Evolutionary conservation across 2,888 invertebrate species (phyloP), one percentile per base, ranked within the genome.

Genomic region (Tetropium fuscum): DNA sequence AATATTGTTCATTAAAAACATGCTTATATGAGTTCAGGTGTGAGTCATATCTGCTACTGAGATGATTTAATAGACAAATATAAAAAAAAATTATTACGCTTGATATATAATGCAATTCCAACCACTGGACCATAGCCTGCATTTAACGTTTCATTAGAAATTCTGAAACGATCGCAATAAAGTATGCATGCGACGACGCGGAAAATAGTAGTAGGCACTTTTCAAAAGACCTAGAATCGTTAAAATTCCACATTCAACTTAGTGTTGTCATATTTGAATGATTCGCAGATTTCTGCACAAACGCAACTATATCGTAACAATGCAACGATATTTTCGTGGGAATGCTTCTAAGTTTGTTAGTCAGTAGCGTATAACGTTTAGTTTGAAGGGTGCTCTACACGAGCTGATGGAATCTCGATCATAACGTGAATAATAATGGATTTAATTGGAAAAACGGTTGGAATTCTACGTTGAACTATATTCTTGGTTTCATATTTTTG

Each of bases 131-230:
- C 60, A 54, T 61, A 59, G 44, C 53, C 51, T 32, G 27, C 30
- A 45, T 62, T 51, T 40, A 53, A 34, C 20, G 54, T 58, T 57
- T 43, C 55, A 54, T 51, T 45, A 34, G 34, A 44, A 45, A 45
- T 48, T 44, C 57, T 48, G 40, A 49, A 47, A 54, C 45, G 18
- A 40, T 53, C 47, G n/a, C 49, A 45, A 53, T 64, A 61, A 60
- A 61, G 41, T 53, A 59, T 32, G 44, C 49, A 53, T 41, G 56
- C 60, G 58, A 30, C 44, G 60, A 60, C 44, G 58, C 53, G 60
- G 60, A 61, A 61, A 60, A 64, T 54, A 38, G 41, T 44, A 40
- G 25, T 27, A 19, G 22, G 22, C 22, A 30, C 22, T 38, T 56
- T 58, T 55, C 10, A 51, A 20, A 49, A 51, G 16, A 6, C 27